Evolutionary conservation across 2,888 invertebrate genomes (phyloP).

Genomic region (Pachliopta kotzebuea): DNA sequence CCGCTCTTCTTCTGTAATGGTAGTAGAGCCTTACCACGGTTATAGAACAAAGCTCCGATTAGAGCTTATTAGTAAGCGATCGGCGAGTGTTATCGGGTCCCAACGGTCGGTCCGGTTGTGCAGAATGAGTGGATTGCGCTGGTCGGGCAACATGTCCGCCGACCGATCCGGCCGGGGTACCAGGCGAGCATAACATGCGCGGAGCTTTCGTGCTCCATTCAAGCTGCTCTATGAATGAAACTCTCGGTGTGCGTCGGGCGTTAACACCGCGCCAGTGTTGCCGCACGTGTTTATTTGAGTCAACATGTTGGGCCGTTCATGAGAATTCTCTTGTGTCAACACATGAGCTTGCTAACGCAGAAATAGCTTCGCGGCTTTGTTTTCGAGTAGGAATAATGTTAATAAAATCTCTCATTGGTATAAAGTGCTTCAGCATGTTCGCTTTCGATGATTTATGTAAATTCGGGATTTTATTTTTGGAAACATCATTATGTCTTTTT

Average conservation of each 20-base stretch:
- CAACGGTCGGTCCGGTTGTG: constrained; percentile 39
- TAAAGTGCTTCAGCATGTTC: constrained; percentile 24
- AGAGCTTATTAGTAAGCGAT: constrained; percentile 21
- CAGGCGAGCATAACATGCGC: constrained; percentile 59
- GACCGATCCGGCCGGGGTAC: constrained; percentile 61
- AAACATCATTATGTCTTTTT: neutral
- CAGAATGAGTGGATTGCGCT: constrained; percentile 52
- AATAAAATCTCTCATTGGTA: constrained; percentile 32
- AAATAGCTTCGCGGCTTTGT: constrained; percentile 71
- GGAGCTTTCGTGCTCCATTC: constrained; percentile 65
- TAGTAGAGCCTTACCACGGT: too few species aligned
- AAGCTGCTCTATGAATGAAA: constrained; percentile 61
- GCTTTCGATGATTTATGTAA: constrained; percentile 23
- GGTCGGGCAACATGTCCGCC: constrained; percentile 69
- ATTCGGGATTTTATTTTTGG: neutral
- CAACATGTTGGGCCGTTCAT: constrained; percentile 75
- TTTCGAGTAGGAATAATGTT: constrained; percentile 54
- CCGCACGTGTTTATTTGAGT: constrained; percentile 71
- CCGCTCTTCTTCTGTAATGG: too few species aligned
- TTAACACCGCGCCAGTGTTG: constrained; percentile 45
- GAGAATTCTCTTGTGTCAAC: constrained; percentile 78
- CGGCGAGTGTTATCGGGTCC: constrained; percentile 19
- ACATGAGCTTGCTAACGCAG: constrained; percentile 63
- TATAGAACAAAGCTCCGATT: constrained; percentile 14
- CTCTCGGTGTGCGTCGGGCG: constrained; percentile 51